A percentile compares a stretch with the other conserved stretches of the same genome.
These are phyloP conservation scores for Strigamia maritima DNA, from an alignment of 2,888 invertebrate genomes.

Conservation along the genomic window DNA sequence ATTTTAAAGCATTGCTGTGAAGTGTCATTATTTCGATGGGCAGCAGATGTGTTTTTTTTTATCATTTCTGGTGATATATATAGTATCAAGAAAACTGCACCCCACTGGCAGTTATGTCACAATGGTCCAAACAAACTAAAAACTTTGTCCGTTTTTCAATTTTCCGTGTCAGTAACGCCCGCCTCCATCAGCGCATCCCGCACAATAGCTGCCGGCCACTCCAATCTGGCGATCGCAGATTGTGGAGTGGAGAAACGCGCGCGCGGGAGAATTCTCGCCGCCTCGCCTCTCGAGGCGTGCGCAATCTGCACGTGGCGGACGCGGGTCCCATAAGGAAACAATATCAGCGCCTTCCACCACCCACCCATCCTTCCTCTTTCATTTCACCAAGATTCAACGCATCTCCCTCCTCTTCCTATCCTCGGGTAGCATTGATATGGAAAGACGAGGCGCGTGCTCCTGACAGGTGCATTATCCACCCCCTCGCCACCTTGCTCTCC, in stretches of 20 bases:
- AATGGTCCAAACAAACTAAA: background rate
- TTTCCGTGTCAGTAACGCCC: slow-evolving; percentile 19
- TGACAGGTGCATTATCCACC: slow-evolving; percentile 23
- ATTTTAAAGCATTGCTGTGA: too few species aligned
- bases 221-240: slow-evolving; percentile 19
- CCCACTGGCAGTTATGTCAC: background rate
- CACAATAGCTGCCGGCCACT: slow-evolving; percentile 15
- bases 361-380: background rate
- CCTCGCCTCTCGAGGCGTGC: slow-evolving; percentile 16
- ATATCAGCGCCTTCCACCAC: background rate
- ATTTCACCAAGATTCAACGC: background rate
- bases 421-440: slow-evolving; percentile 23
- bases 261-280: slow-evolving; percentile 1
- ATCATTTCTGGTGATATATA: too few species aligned
- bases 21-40: too few species aligned
- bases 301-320: slow-evolving; percentile 19
- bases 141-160: slow-evolving; percentile 14
- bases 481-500: slow-evolving; percentile 15
- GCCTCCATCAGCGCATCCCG: background rate
- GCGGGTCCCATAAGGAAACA: slow-evolving; percentile 12
- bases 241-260: background rate
- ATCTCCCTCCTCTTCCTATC: background rate
- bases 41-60: too few species aligned
- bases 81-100: too few species aligned
- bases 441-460: slow-evolving; percentile 23